These are phyloP conservation scores for Chelon auratus DNA, from an alignment of 2,797 vertebrate species.

Conservation along the genomic window DNA sequence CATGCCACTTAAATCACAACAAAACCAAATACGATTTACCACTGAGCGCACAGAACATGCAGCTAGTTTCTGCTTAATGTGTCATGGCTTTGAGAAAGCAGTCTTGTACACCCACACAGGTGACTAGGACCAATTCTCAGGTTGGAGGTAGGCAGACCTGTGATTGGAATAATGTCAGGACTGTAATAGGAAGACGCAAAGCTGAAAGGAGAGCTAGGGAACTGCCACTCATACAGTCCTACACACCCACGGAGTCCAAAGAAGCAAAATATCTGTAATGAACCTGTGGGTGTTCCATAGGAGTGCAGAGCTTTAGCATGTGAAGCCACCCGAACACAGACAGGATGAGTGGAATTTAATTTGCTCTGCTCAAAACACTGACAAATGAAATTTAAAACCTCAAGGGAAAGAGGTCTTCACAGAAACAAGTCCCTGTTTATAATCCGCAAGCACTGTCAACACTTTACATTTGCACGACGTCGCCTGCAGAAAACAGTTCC, in stretches of 20 bases:
- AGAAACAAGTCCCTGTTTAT: background rate
- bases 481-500: background rate
- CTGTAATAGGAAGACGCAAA: too few relatives aligned
- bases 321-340: background rate
- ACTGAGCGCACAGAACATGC: background rate
- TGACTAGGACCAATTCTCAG: slow-evolving; percentile 16
- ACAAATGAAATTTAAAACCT: background rate
- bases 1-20: background rate
- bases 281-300: too few relatives aligned
- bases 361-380: slow-evolving; percentile 10
- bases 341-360: slow-evolving; percentile 5
- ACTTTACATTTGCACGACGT: background rate
- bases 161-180: slow-evolving; percentile 22
- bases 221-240: too few relatives aligned
- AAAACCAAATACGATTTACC: background rate
- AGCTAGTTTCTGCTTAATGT: slow-evolving; percentile 1
- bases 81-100: slow-evolving; percentile 2
- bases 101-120: slow-evolving; percentile 12
- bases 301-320: too few relatives aligned
- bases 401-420: background rate
- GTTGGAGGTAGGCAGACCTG: slow-evolving; percentile 19
- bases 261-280: too few relatives aligned
- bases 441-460: background rate
- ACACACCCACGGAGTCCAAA: too few relatives aligned
- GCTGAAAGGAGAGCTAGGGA: too few relatives aligned